phyloP scores from a whole-genome alignment of 2,888 invertebrate species.

The Megalurothrips usitatus region DNA sequence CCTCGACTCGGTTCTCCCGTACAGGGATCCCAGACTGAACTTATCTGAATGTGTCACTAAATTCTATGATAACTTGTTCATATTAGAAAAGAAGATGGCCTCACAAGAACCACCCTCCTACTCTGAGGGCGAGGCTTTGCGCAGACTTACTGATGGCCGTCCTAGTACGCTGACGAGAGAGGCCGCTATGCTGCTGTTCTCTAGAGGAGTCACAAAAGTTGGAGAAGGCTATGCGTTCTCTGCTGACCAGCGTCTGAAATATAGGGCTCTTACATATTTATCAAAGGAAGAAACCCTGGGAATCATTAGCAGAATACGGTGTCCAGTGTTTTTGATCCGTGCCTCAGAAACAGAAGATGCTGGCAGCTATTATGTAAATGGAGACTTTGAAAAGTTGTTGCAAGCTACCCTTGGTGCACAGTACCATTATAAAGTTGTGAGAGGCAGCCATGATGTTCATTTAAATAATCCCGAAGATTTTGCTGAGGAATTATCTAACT shows the following conservation, averaged over 20 bases:
- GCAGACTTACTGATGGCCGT: conserved; percentile 36
- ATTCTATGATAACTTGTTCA: conserved; percentile 37
- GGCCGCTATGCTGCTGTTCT: conserved; percentile 39
- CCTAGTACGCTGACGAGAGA: conserved; percentile 37
- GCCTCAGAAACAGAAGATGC: conserved; percentile 38
- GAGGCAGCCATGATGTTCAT: conserved; percentile 40
- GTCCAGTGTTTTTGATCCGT: conserved; percentile 39
- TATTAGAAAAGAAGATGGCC: conserved; percentile 38
- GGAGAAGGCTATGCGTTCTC: conserved; percentile 40
- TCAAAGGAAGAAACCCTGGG: conserved; percentile 35
- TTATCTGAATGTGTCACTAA: conserved; percentile 36
- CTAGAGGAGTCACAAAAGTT: conserved; percentile 33
- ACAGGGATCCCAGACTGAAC: conserved; percentile 34
- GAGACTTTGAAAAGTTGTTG: conserved; percentile 31
- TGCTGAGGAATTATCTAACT: conserved; percentile 35
- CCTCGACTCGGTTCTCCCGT: conserved; percentile 42
- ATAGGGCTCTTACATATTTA: conserved; percentile 34
- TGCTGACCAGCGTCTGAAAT: conserved; percentile 42
- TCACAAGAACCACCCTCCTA: conserved; percentile 39
- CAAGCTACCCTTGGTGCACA: conserved; percentile 31
- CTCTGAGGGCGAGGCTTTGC: conserved; percentile 37
- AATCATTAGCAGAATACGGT: conserved; percentile 37
- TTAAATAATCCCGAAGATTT: conserved; percentile 38
- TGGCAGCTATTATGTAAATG: conserved; percentile 30
- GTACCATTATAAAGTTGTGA: conserved; percentile 34